A percentile compares a stretch with the other conserved stretches of the same genome.
Conservation (phyloP, 1,140 invertebrate genomes). For the Panagrolaimus sp. region DNA sequence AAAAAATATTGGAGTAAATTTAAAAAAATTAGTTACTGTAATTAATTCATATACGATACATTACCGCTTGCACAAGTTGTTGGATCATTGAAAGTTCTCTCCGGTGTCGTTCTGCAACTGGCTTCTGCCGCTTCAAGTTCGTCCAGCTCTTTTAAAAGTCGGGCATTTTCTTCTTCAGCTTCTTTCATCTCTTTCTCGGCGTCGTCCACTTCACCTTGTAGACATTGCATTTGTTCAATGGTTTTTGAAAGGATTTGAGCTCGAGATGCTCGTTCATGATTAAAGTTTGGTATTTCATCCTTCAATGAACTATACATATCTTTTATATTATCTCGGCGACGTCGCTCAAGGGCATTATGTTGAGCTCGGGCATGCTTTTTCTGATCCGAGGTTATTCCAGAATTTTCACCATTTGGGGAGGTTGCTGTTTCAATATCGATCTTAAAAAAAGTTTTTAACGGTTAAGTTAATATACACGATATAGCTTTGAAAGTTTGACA, state of each 20-base stretch:
- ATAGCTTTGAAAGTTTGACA: conserved; percentile 19
- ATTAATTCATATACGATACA: not conserved
- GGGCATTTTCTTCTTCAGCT: conserved; percentile 24
- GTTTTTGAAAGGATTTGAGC: conserved; percentile 96
- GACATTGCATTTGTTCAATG: conserved; percentile 67
- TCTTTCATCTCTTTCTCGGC: conserved; percentile 15
- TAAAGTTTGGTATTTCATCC: conserved; percentile 37
- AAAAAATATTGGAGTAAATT: not conserved
- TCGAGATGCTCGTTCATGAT: conserved; percentile 61
- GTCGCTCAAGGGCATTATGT: conserved; percentile 42
- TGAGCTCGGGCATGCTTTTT: conserved; percentile 41
- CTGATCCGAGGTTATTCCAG: conserved; percentile 1
- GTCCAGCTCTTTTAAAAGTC: conserved; percentile 17
- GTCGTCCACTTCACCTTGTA: conserved; percentile 17
- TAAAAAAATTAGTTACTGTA: not conserved
- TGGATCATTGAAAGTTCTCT: not conserved
- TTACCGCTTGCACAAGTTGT: not conserved
- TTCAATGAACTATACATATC: conserved; percentile 39
- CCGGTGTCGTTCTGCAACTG: not conserved
- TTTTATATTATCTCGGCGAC: conserved; percentile 45
- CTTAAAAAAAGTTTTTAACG: not conserved
- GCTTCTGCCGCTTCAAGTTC: conserved; percentile 20
- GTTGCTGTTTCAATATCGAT: not conserved
- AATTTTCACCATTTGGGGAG: not conserved
- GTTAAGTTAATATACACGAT: too few species aligned